Conservation (phyloP, 2,888 invertebrate genomes). For the Plagodis dolabraria region DNA sequence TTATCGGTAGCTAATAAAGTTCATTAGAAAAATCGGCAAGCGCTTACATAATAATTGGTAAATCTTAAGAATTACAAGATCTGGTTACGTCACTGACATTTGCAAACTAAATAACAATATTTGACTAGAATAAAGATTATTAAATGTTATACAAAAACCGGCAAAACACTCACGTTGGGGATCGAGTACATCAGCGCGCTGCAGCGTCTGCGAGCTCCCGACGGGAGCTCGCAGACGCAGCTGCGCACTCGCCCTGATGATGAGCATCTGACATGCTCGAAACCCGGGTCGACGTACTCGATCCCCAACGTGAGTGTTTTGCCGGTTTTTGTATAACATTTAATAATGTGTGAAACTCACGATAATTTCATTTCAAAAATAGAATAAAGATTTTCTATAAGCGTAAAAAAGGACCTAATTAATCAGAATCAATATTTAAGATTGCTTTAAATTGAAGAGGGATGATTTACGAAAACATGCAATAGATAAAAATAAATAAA, state of each 20-base stretch:
- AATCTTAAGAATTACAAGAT: conserved; percentile 77
- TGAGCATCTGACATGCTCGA: too few relatives aligned
- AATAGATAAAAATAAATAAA: conserved; percentile 61
- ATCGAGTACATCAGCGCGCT: too few relatives aligned
- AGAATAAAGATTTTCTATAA: conserved; percentile 69
- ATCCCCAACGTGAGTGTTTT: too few relatives aligned
- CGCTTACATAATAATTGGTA: conserved; percentile 75
- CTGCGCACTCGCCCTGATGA: too few relatives aligned
- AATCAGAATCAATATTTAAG: conserved; percentile 30
- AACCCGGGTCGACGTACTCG: too few relatives aligned
- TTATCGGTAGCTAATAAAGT: conserved; percentile 25
- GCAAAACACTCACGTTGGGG: too few relatives aligned
- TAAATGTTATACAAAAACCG: too few relatives aligned
- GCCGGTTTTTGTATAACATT: too few relatives aligned
- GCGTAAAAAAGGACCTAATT: conserved; percentile 41
- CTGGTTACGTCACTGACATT: conserved; percentile 81
- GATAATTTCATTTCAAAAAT: too few relatives aligned
- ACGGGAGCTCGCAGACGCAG: too few relatives aligned
- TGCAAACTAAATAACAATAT: conserved; percentile 62
- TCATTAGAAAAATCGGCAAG: conserved; percentile 73
- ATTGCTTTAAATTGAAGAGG: conserved; percentile 36
- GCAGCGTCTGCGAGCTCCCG: too few relatives aligned
- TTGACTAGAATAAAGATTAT: conserved; percentile 72
- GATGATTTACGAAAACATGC: conserved; percentile 46
- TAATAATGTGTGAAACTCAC: too few relatives aligned